phyloP scores from a whole-genome alignment of 1,140 invertebrate genomes.

The Nasonia vitripennis region DNA sequence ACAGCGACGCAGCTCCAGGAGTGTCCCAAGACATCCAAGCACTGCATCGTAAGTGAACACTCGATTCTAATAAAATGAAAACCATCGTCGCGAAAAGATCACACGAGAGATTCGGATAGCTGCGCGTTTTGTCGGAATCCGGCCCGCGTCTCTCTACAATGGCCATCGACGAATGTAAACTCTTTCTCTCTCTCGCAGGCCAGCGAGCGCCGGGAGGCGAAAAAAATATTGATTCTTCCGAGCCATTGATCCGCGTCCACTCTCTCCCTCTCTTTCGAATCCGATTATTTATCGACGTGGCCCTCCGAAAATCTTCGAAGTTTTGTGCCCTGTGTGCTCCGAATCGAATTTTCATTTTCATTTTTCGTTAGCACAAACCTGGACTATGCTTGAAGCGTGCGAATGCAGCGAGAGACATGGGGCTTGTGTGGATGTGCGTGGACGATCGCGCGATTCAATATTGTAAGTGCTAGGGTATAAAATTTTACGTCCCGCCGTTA shows the following conservation, averaged over 20 bases:
- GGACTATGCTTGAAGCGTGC: not conserved
- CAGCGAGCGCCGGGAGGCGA: not conserved
- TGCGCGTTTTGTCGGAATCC: not conserved
- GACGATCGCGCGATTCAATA: not conserved
- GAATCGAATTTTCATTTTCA: too few species aligned
- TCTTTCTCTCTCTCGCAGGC: not conserved
- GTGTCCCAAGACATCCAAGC: constrained; percentile 78
- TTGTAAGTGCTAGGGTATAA: constrained; percentile 5
- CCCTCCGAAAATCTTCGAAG: not conserved
- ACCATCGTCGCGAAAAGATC: too few species aligned
- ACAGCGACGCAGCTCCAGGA: constrained; percentile 81
- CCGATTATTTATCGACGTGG: constrained; percentile 10
- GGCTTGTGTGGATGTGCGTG: not conserved
- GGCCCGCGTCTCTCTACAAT: not conserved
- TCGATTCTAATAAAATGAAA: too few species aligned
- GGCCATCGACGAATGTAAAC: not conserved
- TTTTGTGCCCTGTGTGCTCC: not conserved
- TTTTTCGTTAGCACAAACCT: too few species aligned
- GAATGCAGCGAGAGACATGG: not conserved
- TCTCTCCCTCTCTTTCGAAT: not conserved
- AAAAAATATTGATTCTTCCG: constrained; percentile 32
- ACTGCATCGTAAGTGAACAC: constrained; percentile 83
- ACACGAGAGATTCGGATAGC: not conserved
- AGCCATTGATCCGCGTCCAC: not conserved
- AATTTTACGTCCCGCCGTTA: constrained; percentile 1